Evolutionary conservation across 30 jellyfish, hydroid and myxozoan species (phyloP).

Genomic region (Hydractinia symbiolongicarpus): DNA sequence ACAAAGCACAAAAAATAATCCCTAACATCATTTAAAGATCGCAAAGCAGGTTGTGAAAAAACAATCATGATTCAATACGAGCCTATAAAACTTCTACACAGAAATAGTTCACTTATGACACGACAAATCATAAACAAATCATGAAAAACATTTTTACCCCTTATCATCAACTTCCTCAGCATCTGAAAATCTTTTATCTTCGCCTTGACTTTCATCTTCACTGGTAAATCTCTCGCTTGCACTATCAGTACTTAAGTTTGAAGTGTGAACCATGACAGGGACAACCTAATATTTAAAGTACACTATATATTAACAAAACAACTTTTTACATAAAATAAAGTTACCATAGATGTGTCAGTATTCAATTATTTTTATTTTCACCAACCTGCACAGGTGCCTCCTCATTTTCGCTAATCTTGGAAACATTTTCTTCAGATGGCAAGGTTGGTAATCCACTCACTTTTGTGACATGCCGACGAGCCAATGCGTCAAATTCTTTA

Average conservation of each 20-base stretch:
- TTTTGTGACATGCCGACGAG: conserved; percentile 10
- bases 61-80: no score
- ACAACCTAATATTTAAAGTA: no score
- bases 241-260: neutral
- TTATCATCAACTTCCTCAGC: neutral
- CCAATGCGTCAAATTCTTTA: conserved; percentile 24
- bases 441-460: conserved; percentile 18
- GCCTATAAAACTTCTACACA: no score
- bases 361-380: neutral
- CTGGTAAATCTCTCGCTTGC: neutral
- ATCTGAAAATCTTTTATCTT: neutral
- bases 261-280: no score
- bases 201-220: neutral
- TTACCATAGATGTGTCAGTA: neutral
- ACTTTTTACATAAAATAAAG: neutral
- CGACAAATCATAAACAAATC: no score
- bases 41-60: no score
- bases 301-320: no score
- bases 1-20: no score
- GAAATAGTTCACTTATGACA: no score
- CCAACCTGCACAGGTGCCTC: neutral
- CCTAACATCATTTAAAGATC: no score
- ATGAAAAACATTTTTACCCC: neutral
- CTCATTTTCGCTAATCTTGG: neutral
- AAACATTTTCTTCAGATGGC: conserved; percentile 17